phyloP scores from a whole-genome alignment of 2,113 vertebrate species.

The Ivindomyrus marchei region DNA sequence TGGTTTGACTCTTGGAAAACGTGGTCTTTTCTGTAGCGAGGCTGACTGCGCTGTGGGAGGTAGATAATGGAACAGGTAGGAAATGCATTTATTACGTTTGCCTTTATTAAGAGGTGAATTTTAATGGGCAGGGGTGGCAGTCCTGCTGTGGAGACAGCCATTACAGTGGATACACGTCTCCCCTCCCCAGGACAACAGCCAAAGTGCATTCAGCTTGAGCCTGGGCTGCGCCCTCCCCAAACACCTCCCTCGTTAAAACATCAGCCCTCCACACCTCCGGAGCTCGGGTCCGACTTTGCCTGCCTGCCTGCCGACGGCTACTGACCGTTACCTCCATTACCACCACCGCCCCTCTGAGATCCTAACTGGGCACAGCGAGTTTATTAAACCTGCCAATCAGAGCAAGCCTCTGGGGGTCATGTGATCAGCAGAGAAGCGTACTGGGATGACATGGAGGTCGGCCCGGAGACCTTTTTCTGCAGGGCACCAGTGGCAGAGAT shows the following conservation, averaged over 20 bases:
- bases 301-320: background rate
- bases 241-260: background rate
- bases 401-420: background rate
- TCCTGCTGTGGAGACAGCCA: constrained; percentile 36
- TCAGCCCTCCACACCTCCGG: background rate
- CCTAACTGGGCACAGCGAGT: background rate
- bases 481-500: background rate
- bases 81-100: constrained; percentile 46
- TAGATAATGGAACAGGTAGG: constrained; percentile 47
- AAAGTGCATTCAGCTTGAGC: constrained; percentile 6
- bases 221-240: background rate
- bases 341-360: background rate
- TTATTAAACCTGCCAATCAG: background rate
- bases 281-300: too few species aligned
- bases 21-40: constrained; percentile 38
- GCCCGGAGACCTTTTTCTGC: background rate
- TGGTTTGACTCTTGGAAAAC: constrained; percentile 29
- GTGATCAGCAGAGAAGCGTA: background rate
- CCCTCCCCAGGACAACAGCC: constrained; percentile 10
- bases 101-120: constrained; percentile 48
- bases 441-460: background rate
- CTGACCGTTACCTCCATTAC: background rate
- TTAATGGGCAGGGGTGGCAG: constrained; percentile 39
- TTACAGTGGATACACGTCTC: constrained; percentile 2
- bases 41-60: constrained; percentile 36